Percentiles rank a stretch among this genome's conserved stretches.
These are phyloP conservation scores for Leptinotarsa undecemlineata DNA, from an alignment of 1,140 invertebrate genomes.

Conservation along the genomic window DNA sequence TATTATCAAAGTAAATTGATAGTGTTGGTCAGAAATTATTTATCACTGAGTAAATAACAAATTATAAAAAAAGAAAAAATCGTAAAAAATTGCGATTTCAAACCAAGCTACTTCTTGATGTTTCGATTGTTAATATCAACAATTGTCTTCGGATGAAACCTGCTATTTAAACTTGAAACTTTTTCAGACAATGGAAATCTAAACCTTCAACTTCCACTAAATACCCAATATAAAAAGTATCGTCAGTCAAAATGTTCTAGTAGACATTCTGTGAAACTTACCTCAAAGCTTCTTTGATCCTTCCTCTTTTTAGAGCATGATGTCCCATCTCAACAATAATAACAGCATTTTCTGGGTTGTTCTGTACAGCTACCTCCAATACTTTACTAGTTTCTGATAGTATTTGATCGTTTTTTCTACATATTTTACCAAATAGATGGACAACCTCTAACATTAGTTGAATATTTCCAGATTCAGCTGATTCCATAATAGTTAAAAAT, in stretches of 20 bases:
- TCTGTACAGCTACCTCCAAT: conserved; percentile 74
- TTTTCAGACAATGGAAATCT: too few species aligned
- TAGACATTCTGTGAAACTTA: background rate
- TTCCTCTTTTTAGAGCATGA: conserved; percentile 72
- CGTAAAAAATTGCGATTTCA: too few species aligned
- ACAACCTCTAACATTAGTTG: conserved; percentile 72
- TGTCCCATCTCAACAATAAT: conserved; percentile 81
- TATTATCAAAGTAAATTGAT: too few species aligned
- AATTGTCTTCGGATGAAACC: too few species aligned
- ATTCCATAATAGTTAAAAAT: conserved; percentile 63
- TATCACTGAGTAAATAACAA: too few species aligned
- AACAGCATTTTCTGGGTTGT: conserved; percentile 69
- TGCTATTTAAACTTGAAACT: too few species aligned
- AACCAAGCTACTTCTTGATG: too few species aligned
- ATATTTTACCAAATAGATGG: conserved; percentile 76
- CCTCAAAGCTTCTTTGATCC: conserved; percentile 76
- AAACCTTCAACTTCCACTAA: too few species aligned
- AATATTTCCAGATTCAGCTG: conserved; percentile 76
- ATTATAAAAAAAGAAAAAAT: too few species aligned
- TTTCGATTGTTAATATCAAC: too few species aligned
- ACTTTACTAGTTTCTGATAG: conserved; percentile 74
- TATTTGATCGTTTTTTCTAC: conserved; percentile 71
- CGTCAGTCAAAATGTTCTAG: background rate
- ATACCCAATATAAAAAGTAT: too few species aligned
- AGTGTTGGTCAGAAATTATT: too few species aligned